Percentiles rank a stretch among this genome's conserved stretches.
These are phyloP conservation scores for Myxocyprinus asiaticus DNA, from an alignment of 2,113 vertebrate genomes.

Conservation along the genomic window DNA sequence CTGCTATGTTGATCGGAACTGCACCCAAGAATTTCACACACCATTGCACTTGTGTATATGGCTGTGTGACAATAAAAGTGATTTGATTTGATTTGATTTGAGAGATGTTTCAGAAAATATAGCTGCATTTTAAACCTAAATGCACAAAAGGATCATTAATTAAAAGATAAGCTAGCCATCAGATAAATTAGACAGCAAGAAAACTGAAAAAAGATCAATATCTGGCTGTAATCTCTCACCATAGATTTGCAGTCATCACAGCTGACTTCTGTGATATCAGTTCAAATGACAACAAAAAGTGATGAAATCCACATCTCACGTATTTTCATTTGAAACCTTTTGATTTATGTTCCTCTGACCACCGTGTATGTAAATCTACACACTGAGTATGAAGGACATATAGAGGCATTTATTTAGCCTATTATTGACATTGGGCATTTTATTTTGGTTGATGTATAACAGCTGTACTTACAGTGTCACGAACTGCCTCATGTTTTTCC, in stretches of 20 bases:
- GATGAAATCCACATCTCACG: slow-evolving; percentile 57
- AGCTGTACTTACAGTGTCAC: no score
- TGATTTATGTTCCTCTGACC: slow-evolving; percentile 48
- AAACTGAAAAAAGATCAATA: neutral
- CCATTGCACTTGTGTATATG: no score
- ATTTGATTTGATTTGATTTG: no score
- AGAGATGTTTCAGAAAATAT: slow-evolving; percentile 55
- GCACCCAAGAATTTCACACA: no score
- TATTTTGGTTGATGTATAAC: no score
- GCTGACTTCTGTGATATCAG: no score
- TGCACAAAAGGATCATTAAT: neutral
- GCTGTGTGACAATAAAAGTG: no score
- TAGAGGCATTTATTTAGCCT: no score
- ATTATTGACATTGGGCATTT: no score
- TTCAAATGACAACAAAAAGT: neutral
- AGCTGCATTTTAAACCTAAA: slow-evolving; percentile 54
- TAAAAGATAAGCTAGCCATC: neutral
- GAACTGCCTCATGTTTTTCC: no score
- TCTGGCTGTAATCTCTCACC: neutral
- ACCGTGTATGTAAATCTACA: slow-evolving; percentile 3
- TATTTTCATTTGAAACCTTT: slow-evolving; percentile 40
- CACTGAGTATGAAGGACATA: no score
- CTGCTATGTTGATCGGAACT: no score
- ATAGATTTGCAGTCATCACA: neutral
- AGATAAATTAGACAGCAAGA: neutral